These are phyloP conservation scores for Caenorhabditis brenneri DNA, from an alignment of 1,140 invertebrate genomes.

Conservation along the genomic window DNA sequence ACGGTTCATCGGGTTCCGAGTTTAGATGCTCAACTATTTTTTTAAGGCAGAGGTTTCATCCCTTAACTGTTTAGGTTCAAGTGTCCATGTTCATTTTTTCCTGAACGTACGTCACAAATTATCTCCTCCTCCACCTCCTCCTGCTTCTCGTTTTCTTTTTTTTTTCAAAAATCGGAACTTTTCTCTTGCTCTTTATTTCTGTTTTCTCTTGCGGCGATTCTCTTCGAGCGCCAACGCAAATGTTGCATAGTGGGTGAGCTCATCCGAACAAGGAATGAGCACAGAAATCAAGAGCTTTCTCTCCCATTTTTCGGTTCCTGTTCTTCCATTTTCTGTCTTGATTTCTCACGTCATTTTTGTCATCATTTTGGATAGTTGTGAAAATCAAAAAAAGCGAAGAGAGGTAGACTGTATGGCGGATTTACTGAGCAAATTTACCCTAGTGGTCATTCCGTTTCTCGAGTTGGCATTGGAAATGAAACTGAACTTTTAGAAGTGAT, in stretches of 20 bases:
- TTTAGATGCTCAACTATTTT: no score
- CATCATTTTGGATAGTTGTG: background rate
- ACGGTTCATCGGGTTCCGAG: no score
- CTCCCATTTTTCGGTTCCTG: background rate
- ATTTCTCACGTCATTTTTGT: constrained; percentile 17
- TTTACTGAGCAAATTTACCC: background rate
- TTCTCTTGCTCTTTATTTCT: background rate
- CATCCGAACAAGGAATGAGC: constrained; percentile 40
- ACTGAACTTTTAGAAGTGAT: background rate
- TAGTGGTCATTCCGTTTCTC: background rate
- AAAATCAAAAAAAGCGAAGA: background rate
- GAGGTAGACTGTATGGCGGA: background rate
- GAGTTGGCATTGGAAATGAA: background rate
- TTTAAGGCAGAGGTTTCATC: no score
- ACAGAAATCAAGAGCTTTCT: constrained; percentile 28
- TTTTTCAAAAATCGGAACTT: background rate
- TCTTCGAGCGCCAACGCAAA: background rate
- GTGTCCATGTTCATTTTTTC: constrained; percentile 2
- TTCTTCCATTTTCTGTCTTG: constrained; percentile 6
- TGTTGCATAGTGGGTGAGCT: constrained; percentile 6
- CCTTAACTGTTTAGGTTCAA: background rate
- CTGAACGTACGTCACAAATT: background rate
- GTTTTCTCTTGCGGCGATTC: background rate
- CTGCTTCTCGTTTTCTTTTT: no score
- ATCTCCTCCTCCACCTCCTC: background rate